phyloP scores from a whole-genome alignment of 2,113 vertebrate species.

The Tor tambroides region DNA sequence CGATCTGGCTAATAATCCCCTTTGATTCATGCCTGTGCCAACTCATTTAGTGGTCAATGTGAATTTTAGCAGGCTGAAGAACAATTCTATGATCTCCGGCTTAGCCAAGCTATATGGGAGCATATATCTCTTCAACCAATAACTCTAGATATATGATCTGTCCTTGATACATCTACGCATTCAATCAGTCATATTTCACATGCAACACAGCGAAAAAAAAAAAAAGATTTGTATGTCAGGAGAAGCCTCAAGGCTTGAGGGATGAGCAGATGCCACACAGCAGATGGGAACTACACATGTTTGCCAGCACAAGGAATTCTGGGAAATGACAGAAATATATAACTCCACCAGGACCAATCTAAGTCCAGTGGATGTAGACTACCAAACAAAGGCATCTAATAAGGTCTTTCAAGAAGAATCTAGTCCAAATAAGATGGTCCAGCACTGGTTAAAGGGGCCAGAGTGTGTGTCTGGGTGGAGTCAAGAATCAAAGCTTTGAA shows the following conservation, averaged over 20 bases:
- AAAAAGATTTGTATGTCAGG: constrained; percentile 20
- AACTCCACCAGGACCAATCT: background rate
- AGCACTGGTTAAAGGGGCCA: background rate
- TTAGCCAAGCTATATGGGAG: background rate
- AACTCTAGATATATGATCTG: background rate
- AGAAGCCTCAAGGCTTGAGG: constrained; percentile 39
- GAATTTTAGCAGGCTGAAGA: background rate
- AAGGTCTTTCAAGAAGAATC: background rate
- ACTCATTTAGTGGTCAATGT: background rate
- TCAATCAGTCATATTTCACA: background rate
- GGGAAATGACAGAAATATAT: constrained; percentile 19
- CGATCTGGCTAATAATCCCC: background rate
- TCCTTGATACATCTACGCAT: background rate
- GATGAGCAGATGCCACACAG: constrained; percentile 56
- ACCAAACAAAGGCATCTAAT: background rate
- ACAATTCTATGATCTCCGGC: background rate
- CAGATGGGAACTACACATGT: constrained; percentile 50
- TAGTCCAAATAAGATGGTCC: background rate
- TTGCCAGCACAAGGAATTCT: constrained; percentile 14
- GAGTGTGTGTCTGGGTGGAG: background rate
- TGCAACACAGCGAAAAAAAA: background rate
- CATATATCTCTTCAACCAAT: background rate
- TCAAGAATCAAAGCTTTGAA: background rate
- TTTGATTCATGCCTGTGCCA: background rate
- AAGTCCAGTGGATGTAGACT: background rate